Evolutionary conservation across 2,113 vertebrate species (phyloP), one percentile per base, ranked within the genome.

Genomic region (Spea bombifrons): DNA sequence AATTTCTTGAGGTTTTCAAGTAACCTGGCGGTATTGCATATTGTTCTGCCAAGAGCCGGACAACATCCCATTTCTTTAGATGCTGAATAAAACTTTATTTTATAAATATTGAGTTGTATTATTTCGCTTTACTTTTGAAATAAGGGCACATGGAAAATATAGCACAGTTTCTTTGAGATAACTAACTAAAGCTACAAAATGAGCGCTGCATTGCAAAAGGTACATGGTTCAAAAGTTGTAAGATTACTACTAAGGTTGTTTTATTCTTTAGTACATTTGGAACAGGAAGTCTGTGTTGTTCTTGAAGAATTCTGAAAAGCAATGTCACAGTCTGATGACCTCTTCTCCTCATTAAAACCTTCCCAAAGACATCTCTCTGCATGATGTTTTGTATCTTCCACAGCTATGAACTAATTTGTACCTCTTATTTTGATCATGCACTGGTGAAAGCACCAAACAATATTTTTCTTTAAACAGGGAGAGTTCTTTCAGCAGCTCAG

Each of bases 321-420:
- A 93, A 89, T 94, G 94, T 96, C 93, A 96, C 94, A 94, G 91
- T 92, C 93, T 91, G 92, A 93, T 95, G 94, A 96, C 90, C 92
- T 92, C 88, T 90, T 87, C 90, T 94, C 92, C 96, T 99, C 97
- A 97, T 97, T 98, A 98, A 97, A 97, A 97, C 92, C 90, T 92
- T 96, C 93, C 94, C 93, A 93, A 93, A 94, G 95, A 95, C 93
- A 90, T 89, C 88, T 92, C 95, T 94, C 94, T 94, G 94, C 94
- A 92, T 94, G 92, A 88, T 91, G 93, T 94, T 95, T 92, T 92
- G 92, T 93, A 93, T 94, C 92, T 93, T 88, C 90, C 86, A 89
- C 90, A 88, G 91, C 91, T 91, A 88, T 91, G 92, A 92, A 92
- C 92, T 94, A 94, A 94, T 95, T 95, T 95, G 92, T 89, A 90